Percentiles rank a stretch among this genome's conserved stretches.
These are phyloP conservation scores for Pseudolaguvia tuberculata DNA, from an alignment of 2,113 vertebrate species.

Conservation along the genomic window DNA sequence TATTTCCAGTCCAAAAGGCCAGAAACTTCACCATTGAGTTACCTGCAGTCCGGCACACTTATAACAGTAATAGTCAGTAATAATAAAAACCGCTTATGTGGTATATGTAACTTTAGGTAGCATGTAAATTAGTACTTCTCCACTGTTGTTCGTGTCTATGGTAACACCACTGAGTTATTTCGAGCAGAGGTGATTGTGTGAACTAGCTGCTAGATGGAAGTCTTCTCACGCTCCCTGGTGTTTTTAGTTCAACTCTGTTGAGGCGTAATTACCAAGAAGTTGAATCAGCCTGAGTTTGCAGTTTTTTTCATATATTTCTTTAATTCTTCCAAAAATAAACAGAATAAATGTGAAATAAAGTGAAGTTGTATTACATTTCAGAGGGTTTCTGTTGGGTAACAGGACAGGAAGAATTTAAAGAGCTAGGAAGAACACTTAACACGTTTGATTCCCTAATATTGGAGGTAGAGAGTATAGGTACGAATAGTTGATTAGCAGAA, in stretches of 20 bases:
- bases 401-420: not conserved
- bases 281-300: not conserved
- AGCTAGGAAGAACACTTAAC: not conserved
- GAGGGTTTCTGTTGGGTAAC: not conserved
- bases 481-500: no score
- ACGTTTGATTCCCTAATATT: no score
- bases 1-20: no score
- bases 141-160: slow-evolving; percentile 26
- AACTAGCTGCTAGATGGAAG: slow-evolving; percentile 1
- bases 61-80: no score
- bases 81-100: no score
- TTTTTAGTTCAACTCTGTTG: slow-evolving; percentile 1
- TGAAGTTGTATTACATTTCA: not conserved
- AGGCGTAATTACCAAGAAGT: not conserved
- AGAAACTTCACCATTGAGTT: no score
- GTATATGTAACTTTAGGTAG: no score
- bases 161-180: slow-evolving; percentile 20
- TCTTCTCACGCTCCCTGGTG: slow-evolving; percentile 20
- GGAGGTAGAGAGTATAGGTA: no score
- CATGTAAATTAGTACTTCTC: no score
- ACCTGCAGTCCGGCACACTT: no score
- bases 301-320: not conserved
- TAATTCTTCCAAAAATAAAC: not conserved
- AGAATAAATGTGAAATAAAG: not conserved
- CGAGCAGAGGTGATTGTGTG: slow-evolving; percentile 16